Percentiles rank a stretch among this genome's conserved stretches.
Evolutionary conservation across 2,797 vertebrate species (phyloP).

Genomic region (Intellagama lesueurii): DNA sequence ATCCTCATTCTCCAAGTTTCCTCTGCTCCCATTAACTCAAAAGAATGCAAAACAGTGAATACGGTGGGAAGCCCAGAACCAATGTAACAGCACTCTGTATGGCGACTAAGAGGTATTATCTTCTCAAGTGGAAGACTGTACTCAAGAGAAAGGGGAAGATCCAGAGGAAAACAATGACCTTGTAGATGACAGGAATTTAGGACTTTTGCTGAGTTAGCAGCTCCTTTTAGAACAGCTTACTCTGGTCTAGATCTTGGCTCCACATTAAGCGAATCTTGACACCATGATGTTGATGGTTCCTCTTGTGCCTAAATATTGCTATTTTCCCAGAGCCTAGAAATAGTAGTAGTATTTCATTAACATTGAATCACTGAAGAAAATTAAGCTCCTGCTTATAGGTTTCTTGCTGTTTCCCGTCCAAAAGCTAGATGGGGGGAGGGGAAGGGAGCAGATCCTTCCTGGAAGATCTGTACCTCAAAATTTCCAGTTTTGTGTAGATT

Average conservation of each 20-base stretch:
- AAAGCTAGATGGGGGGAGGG: no score
- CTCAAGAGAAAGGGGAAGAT: not conserved
- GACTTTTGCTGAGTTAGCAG: not conserved
- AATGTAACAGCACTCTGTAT: not conserved
- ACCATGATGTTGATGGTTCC: no score
- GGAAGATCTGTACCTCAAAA: no score
- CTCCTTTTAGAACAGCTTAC: not conserved
- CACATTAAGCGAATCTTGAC: no score
- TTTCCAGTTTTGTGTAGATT: no score
- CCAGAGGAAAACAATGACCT: not conserved
- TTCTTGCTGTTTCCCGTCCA: no score
- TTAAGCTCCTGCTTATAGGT: no score
- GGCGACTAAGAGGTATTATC: not conserved
- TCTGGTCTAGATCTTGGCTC: no score
- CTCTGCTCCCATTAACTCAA: not conserved
- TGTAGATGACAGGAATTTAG: not conserved
- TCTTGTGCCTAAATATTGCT: no score
- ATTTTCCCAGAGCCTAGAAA: no score
- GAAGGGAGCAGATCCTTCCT: not conserved
- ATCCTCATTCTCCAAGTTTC: not conserved
- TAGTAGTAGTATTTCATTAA: no score
- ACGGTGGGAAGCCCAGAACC: not conserved
- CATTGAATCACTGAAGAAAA: no score
- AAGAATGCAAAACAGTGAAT: not conserved
- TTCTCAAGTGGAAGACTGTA: not conserved